Evolutionary conservation across 2,888 invertebrate genomes (phyloP).

Genomic region (Seira sanloemensis): DNA sequence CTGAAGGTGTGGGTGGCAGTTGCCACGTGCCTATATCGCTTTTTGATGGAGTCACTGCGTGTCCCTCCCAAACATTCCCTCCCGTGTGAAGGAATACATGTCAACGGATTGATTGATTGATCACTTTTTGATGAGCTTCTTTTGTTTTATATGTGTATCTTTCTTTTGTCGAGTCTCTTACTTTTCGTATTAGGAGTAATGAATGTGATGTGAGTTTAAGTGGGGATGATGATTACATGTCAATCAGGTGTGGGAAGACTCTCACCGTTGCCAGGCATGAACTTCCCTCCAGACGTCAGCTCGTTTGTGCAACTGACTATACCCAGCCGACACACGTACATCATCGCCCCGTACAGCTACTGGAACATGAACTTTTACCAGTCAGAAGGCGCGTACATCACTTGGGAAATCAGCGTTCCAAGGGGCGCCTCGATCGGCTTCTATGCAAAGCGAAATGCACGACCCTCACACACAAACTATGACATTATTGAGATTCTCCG

Average conservation of each 20-base stretch:
- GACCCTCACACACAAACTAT: slow-evolving; percentile 97
- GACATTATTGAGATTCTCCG: slow-evolving; percentile 95
- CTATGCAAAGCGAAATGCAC: slow-evolving; percentile 93
- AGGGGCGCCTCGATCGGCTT: slow-evolving; percentile 94
- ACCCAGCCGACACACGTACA: slow-evolving; percentile 90
- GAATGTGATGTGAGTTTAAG: not conserved
- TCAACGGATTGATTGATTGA: slow-evolving; percentile 40
- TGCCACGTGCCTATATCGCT: slow-evolving; percentile 17
- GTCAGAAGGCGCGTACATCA: slow-evolving; percentile 93
- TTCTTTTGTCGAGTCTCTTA: not conserved
- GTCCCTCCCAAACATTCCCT: not conserved
- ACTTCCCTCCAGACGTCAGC: slow-evolving; percentile 94
- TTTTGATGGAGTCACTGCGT: slow-evolving; percentile 5
- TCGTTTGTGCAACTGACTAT: slow-evolving; percentile 93
- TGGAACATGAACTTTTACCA: slow-evolving; percentile 99
- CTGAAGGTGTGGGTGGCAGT: slow-evolving; percentile 20
- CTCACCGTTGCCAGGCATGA: slow-evolving; percentile 90
- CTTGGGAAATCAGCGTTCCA: slow-evolving; percentile 93
- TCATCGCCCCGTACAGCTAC: slow-evolving; percentile 95
- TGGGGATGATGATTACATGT: not conserved
- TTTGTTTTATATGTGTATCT: not conserved
- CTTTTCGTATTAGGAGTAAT: not conserved
- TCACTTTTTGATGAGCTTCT: slow-evolving; percentile 37
- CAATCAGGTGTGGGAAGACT: slow-evolving; percentile 79
- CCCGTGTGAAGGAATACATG: slow-evolving; percentile 11